These are phyloP conservation scores for Bostrychus sinensis DNA, from an alignment of 2,113 vertebrate species.

Conservation along the genomic window DNA sequence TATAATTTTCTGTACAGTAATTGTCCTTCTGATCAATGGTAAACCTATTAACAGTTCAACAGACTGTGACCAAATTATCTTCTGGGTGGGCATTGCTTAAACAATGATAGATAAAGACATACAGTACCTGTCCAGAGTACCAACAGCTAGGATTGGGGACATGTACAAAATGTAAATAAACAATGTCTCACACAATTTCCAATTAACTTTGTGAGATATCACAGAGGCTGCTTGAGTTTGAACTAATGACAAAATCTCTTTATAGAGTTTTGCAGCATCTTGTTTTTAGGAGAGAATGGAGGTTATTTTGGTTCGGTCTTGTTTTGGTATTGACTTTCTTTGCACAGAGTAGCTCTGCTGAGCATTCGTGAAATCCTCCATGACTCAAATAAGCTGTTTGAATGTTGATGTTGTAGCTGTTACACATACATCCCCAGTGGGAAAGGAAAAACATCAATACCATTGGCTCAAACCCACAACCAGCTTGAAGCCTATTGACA, in stretches of 20 bases:
- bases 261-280: background rate
- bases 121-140: no score
- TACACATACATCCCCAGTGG: constrained; percentile 25
- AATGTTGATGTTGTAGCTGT: constrained; percentile 32
- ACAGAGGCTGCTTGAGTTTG: no score
- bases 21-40: no score
- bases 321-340: constrained; percentile 27
- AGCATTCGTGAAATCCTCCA: constrained; percentile 13
- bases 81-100: no score
- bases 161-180: no score
- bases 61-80: no score
- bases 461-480: constrained; percentile 11
- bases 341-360: constrained; percentile 6
- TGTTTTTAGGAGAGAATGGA: constrained; percentile 1
- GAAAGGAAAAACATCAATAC: constrained; percentile 32
- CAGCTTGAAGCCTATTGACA: constrained; percentile 17
- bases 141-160: background rate
- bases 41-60: no score
- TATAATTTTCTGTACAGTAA: no score
- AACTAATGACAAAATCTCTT: no score
- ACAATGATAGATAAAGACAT: no score
- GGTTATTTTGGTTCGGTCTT: constrained; percentile 4
- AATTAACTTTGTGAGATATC: constrained; percentile 6
- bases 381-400: constrained; percentile 27
- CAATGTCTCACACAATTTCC: background rate